These are phyloP conservation scores for Hyposmocoma kahamanoa DNA, from an alignment of 1,140 invertebrate genomes.

Conservation along the genomic window DNA sequence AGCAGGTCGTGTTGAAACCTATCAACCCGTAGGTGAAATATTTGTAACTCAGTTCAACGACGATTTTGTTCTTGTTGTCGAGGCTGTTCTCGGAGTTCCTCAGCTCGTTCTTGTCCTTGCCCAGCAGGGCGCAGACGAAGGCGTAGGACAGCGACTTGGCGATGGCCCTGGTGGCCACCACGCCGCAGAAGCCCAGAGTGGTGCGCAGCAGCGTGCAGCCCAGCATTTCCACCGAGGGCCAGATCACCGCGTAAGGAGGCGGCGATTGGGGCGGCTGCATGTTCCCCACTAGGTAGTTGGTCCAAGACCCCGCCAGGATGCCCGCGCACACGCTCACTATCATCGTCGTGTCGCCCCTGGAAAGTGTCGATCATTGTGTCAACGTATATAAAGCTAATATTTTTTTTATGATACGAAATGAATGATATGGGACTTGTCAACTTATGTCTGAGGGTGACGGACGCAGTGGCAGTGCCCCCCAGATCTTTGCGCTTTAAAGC, in stretches of 20 bases:
- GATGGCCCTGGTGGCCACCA: slow-evolving; percentile 79
- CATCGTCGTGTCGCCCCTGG: slow-evolving; percentile 89
- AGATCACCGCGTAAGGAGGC: slow-evolving; percentile 84
- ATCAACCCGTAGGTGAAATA: slow-evolving; percentile 85
- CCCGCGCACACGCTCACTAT: slow-evolving; percentile 88
- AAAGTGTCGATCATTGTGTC: slow-evolving; percentile 38
- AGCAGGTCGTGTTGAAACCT: slow-evolving; percentile 83
- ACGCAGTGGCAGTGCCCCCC: too few relatives aligned
- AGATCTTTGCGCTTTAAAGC: too few relatives aligned
- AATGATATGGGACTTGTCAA: too few relatives aligned
- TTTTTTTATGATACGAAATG: too few relatives aligned
- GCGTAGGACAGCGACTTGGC: slow-evolving; percentile 82
- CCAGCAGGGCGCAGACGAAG: slow-evolving; percentile 80
- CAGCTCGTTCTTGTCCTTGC: slow-evolving; percentile 77
- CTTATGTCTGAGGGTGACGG: too few relatives aligned
- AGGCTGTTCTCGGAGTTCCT: slow-evolving; percentile 77
- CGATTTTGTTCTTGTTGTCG: slow-evolving; percentile 79
- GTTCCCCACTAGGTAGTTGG: slow-evolving; percentile 85
- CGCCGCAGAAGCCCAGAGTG: slow-evolving; percentile 81
- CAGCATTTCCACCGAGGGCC: slow-evolving; percentile 83
- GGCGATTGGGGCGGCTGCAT: slow-evolving; percentile 72
- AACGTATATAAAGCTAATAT: too few relatives aligned
- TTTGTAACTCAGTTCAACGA: slow-evolving; percentile 87
- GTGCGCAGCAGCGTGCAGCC: slow-evolving; percentile 80
- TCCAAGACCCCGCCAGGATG: slow-evolving; percentile 86